A percentile compares a stretch with the other conserved stretches of the same genome.
Conservation (phyloP, 1,140 invertebrate genomes). For the Drusus annulatus region DNA sequence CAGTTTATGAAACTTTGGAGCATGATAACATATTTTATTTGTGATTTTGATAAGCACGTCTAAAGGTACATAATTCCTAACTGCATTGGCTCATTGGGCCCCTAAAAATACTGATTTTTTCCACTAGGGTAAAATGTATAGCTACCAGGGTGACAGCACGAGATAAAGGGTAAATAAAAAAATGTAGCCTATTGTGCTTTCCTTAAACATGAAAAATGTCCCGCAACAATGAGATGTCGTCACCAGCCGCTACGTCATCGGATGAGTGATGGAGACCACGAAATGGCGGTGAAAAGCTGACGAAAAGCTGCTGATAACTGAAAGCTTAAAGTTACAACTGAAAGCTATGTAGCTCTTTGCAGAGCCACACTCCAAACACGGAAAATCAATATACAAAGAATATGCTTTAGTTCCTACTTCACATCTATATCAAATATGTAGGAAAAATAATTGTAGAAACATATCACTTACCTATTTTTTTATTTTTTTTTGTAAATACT, state of each 20-base stretch:
- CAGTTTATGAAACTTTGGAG: too few species aligned
- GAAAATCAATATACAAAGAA: too few species aligned
- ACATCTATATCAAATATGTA: too few species aligned
- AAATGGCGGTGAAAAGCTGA: conserved; percentile 12
- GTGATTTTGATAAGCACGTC: too few species aligned
- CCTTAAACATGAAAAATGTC: conserved; percentile 35
- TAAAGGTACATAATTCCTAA: too few species aligned
- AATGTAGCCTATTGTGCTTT: conserved; percentile 23
- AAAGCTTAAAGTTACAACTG: too few species aligned
- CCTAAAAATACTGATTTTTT: conserved; percentile 26
- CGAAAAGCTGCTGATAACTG: too few species aligned
- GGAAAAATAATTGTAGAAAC: too few species aligned
- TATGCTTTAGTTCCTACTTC: too few species aligned
- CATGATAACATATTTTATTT: too few species aligned
- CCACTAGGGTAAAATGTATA: conserved; percentile 31
- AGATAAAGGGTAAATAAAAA: conserved; percentile 36
- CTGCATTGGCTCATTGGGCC: not conserved
- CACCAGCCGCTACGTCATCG: conserved; percentile 9
- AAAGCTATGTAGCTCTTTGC: not conserved
- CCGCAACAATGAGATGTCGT: conserved; percentile 25
- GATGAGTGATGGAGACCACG: conserved; percentile 35
- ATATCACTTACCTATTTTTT: too few species aligned
- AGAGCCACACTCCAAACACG: conserved; percentile 1
- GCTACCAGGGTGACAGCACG: not conserved
- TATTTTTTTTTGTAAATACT: too few species aligned